These are phyloP conservation scores for Neopelma chrysocephalum DNA, from an alignment of 2,797 vertebrate species.

Conservation along the genomic window DNA sequence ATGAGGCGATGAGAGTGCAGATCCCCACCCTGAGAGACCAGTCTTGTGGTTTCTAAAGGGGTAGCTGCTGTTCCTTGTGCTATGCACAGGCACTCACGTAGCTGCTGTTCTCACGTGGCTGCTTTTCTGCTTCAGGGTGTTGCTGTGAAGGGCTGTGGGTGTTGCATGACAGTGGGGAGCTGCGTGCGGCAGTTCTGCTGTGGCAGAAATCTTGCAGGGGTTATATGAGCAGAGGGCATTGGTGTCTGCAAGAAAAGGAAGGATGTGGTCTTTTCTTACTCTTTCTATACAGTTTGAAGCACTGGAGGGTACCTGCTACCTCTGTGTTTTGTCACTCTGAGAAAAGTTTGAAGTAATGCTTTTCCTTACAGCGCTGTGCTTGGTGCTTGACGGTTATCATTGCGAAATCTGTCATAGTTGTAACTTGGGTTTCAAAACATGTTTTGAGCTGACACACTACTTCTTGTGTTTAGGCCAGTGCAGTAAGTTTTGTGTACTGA, in stretches of 20 bases:
- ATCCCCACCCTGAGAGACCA: background rate
- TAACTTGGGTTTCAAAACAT: background rate
- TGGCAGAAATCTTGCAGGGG: background rate
- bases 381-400: background rate
- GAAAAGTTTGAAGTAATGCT: background rate
- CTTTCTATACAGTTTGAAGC: accelerated
- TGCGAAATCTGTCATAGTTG: background rate
- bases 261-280: background rate
- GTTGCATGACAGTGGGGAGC: background rate
- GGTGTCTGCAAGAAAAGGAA: background rate
- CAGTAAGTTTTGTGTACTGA: background rate
- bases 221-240: background rate
- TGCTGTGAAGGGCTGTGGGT: background rate
- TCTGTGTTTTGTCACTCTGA: background rate
- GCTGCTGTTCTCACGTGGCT: background rate
- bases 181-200: background rate
- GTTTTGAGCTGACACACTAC: background rate
- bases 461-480: background rate
- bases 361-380: background rate
- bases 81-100: background rate
- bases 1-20: background rate
- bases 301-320: background rate
- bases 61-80: background rate
- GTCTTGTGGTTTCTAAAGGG: background rate
- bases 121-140: background rate